Conservation (phyloP, 2,113 vertebrate species). For the Ptilorrhoa leucosticta region DNA sequence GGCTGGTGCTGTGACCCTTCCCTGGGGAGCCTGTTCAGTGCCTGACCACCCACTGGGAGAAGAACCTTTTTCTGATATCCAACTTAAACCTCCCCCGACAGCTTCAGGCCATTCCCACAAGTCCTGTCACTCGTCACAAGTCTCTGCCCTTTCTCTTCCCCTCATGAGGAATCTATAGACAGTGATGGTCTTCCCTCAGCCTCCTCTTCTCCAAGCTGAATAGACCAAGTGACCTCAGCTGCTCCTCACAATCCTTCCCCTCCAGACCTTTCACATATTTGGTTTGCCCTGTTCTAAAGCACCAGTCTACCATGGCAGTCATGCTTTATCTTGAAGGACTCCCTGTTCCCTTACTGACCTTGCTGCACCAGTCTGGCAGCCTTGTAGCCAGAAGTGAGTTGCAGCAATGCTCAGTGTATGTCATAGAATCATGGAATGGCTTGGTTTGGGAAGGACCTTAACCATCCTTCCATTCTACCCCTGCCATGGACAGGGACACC, state of each 20-base stretch:
- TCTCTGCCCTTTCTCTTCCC: neutral
- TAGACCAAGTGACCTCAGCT: neutral
- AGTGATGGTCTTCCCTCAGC: too few species aligned
- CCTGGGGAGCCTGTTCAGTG: neutral
- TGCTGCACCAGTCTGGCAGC: neutral
- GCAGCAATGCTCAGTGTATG: neutral
- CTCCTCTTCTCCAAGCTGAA: neutral
- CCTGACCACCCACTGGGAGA: too few species aligned
- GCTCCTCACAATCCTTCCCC: neutral
- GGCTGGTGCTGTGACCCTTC: neutral
- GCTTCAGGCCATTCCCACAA: accelerated
- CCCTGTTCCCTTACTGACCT: neutral
- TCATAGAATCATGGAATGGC: neutral
- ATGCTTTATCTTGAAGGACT: neutral
- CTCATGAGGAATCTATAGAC: too few species aligned
- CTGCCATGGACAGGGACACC: too few species aligned
- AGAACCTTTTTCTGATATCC: neutral
- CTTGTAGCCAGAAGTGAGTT: neutral
- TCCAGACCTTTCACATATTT: neutral
- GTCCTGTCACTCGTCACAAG: neutral
- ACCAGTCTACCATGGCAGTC: neutral
- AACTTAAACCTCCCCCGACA: neutral
- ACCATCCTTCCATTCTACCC: neutral
- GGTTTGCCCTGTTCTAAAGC: neutral
- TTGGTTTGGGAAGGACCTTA: neutral